Evolutionary conservation across 1,140 invertebrate genomes (phyloP), one percentile per base, ranked within the genome.

Genomic region (Coelopa frigida): DNA sequence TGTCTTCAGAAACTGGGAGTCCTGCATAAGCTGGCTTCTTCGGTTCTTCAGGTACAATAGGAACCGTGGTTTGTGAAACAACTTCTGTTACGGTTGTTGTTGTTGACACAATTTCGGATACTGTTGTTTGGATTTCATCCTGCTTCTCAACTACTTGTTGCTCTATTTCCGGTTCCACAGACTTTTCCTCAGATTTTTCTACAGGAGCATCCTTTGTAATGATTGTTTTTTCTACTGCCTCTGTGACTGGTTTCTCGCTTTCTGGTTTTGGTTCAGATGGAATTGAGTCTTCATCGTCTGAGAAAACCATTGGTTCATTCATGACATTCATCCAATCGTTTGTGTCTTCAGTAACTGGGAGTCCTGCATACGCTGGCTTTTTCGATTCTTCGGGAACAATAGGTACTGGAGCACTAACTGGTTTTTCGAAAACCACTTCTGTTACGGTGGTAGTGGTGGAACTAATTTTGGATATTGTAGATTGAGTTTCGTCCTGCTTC

Each of bases 281-380:
- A n/a, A n/a, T n/a, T n/a, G n/a, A n/a, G 32, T 35, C 49, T 54
- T 71, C 68, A 20, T 72, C 68, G 44, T 71, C 66, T 18, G 61
- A 61, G 38, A 73, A 65, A 5, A 54, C 53, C 35, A 76, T 70
- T 47, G 72, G 67, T 58, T 74, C 69, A 50, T 76, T 73, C 23
- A 76, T 51, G 45, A 74, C 62, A 57, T 69, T 60, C 58, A 77
- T 71, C 69, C 73, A 77, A n/a, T 65, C 53, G 49, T 70, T 68
- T 35, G 68, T 32, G 14, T 70, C 60, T 49, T 70, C 58, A 51
- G 76, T 70, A 42, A 73, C 65, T 27, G 70, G 68, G 26, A 72
- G 56, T 22, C 62, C 68, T 44, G 62, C 67, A 52, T 71, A 70
- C 20, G 50, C 57, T 38, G 49, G 35, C 42, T 56, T 61, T 40